phyloP scores from a whole-genome alignment of 64 coral and sea anemone genomes.

The Montipora capricornis region DNA sequence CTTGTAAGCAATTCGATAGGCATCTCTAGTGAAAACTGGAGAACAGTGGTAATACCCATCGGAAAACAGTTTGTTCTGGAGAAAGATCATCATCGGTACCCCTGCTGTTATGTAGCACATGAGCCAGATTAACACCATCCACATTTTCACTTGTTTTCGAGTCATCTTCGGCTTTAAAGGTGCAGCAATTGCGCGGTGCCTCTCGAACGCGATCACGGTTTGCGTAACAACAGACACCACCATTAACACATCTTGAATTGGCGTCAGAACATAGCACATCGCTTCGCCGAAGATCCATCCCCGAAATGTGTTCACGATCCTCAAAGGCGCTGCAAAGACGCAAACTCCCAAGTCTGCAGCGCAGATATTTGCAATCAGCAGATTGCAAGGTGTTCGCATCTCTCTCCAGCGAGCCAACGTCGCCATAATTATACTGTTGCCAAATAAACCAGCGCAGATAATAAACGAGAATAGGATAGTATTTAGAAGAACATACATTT shows the following conservation, averaged over 20 bases:
- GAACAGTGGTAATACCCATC: background rate
- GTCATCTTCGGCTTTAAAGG: slow-evolving; percentile 84
- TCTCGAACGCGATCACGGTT: slow-evolving; percentile 81
- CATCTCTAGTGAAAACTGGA: slow-evolving; percentile 1
- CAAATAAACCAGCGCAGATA: slow-evolving; percentile 57
- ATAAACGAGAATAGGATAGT: slow-evolving; percentile 63
- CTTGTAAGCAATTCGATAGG: slow-evolving; percentile 57
- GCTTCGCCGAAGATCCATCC: slow-evolving; percentile 76
- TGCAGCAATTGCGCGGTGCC: slow-evolving; percentile 82
- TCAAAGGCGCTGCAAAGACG: slow-evolving; percentile 55
- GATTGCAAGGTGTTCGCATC: slow-evolving; percentile 79
- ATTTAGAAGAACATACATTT: background rate
- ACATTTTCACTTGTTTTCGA: slow-evolving; percentile 48
- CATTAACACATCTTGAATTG: slow-evolving; percentile 78
- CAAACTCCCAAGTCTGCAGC: slow-evolving; percentile 75
- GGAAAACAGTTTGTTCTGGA: background rate
- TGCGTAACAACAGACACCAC: slow-evolving; percentile 83
- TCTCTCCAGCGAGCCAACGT: slow-evolving; percentile 73
- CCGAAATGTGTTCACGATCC: slow-evolving; percentile 43
- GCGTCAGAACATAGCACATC: slow-evolving; percentile 59
- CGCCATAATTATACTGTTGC: slow-evolving; percentile 71
- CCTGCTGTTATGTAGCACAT: slow-evolving; percentile 65
- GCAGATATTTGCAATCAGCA: slow-evolving; percentile 80
- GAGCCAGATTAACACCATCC: slow-evolving; percentile 64
- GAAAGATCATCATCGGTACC: slow-evolving; percentile 42